Evolutionary conservation across 2,113 vertebrate genomes (phyloP).

Genomic region (Hipposideros armiger): DNA sequence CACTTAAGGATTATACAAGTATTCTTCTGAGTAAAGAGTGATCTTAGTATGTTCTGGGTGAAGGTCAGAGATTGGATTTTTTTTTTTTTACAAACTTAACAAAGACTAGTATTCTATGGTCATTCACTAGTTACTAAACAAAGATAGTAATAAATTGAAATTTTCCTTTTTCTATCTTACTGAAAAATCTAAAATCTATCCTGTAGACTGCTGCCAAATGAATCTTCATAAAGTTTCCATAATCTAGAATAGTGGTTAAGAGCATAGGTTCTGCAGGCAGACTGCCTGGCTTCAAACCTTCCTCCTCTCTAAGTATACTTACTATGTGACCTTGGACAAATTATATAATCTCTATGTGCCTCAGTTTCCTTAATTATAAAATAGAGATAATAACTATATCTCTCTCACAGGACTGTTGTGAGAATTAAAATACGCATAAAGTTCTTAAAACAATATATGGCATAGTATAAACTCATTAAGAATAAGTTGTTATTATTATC

Average conservation of each 20-base stretch:
- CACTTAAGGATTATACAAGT: background rate
- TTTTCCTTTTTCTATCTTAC: background rate
- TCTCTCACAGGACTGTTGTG: background rate
- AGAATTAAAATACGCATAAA: slow-evolving; percentile 40
- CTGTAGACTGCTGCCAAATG: slow-evolving; percentile 21
- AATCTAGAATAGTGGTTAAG: background rate
- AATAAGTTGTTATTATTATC: background rate
- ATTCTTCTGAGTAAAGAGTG: slow-evolving; percentile 16
- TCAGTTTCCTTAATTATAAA: slow-evolving; percentile 36
- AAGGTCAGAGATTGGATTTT: background rate
- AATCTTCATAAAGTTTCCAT: slow-evolving; percentile 54
- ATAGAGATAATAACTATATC: background rate
- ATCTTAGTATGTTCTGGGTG: background rate
- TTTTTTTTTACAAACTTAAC: background rate
- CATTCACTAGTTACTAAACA: background rate
- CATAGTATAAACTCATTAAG: background rate
- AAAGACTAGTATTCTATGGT: background rate
- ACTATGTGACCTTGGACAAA: background rate
- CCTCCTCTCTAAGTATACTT: background rate
- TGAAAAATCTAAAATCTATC: slow-evolving; percentile 38
- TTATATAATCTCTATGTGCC: background rate
- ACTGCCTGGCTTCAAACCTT: background rate
- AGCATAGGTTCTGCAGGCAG: background rate
- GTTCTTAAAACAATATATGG: slow-evolving; percentile 4
- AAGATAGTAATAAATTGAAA: background rate